These are phyloP conservation scores for Syritta pipiens DNA, from an alignment of 2,888 invertebrate species.

Conservation along the genomic window DNA sequence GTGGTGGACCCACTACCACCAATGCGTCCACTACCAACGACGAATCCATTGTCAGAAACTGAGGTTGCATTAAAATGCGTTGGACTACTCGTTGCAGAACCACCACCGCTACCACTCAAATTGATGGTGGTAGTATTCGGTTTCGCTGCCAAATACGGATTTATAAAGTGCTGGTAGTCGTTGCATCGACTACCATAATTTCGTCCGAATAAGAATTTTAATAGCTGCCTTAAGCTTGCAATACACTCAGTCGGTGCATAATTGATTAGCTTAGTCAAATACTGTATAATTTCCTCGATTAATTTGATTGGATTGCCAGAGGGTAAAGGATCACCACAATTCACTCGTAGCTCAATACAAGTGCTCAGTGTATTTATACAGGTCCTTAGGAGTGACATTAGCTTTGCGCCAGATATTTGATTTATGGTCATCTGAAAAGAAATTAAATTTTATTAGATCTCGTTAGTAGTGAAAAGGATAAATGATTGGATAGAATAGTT, in stretches of 20 bases:
- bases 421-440: conserved; percentile 86
- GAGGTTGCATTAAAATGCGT: conserved; percentile 47
- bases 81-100: conserved; percentile 32
- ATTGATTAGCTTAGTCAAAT: conserved; percentile 84
- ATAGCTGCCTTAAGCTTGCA: conserved; percentile 86
- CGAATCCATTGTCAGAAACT: conserved; percentile 51
- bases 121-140: conserved; percentile 9
- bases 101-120: conserved; percentile 69
- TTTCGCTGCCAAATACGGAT: conserved; percentile 73
- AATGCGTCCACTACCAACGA: conserved; percentile 30
- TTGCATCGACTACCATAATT: conserved; percentile 81
- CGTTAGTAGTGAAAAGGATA: conserved; percentile 59
- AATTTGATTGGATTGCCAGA: conserved; percentile 75
- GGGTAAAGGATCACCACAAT: conserved; percentile 66
- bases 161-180: conserved; percentile 73
- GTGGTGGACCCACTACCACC: conserved; percentile 16
- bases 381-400: conserved; percentile 80
- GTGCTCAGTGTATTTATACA: conserved; percentile 76
- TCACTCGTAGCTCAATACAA: conserved; percentile 75
- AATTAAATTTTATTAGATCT: conserved; percentile 32
- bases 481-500: too few species aligned
- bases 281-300: conserved; percentile 87
- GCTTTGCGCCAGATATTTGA: conserved; percentile 86
- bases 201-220: conserved; percentile 86
- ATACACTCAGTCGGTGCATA: conserved; percentile 86